Conservation (phyloP, 2,888 invertebrate species). For the Plemyria rubiginata region DNA sequence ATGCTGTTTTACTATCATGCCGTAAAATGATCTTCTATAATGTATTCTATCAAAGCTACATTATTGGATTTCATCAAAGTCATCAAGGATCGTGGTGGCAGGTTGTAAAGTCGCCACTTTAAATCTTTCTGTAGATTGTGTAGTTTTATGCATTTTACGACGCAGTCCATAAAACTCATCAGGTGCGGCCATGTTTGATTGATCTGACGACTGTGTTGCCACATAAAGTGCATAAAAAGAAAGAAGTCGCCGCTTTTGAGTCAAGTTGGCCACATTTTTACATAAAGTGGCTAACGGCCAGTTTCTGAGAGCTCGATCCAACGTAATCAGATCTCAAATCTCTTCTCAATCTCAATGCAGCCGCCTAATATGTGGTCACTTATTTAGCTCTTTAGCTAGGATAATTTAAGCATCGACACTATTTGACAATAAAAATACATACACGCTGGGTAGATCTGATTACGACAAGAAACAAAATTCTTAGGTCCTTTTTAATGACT, state of each 20-base stretch:
- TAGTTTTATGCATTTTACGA: slow-evolving; percentile 20
- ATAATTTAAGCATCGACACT: too few species aligned
- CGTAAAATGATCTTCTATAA: slow-evolving; percentile 2
- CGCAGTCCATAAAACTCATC: slow-evolving; percentile 51
- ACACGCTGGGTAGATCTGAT: too few species aligned
- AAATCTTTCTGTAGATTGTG: slow-evolving; percentile 42
- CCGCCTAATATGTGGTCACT: too few species aligned
- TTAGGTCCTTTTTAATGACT: too few species aligned
- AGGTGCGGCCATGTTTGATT: slow-evolving; percentile 24
- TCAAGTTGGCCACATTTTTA: too few species aligned
- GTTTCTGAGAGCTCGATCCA: too few species aligned
- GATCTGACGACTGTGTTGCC: slow-evolving; percentile 39
- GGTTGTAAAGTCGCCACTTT: slow-evolving; percentile 25
- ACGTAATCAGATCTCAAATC: too few species aligned
- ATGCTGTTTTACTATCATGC: not conserved
- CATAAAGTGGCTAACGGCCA: too few species aligned
- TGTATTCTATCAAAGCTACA: slow-evolving; percentile 5
- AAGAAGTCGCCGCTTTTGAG: not conserved
- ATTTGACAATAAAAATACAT: too few species aligned
- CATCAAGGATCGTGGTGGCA: slow-evolving; percentile 18
- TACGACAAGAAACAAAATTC: too few species aligned
- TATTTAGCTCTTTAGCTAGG: too few species aligned
- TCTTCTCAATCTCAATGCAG: too few species aligned
- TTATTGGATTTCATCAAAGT: slow-evolving; percentile 7
- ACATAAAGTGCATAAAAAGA: slow-evolving; percentile 5